Percentiles rank a stretch among this genome's conserved stretches.
phyloP scores from a whole-genome alignment of 2,888 invertebrate species.

The Chesias legatella region DNA sequence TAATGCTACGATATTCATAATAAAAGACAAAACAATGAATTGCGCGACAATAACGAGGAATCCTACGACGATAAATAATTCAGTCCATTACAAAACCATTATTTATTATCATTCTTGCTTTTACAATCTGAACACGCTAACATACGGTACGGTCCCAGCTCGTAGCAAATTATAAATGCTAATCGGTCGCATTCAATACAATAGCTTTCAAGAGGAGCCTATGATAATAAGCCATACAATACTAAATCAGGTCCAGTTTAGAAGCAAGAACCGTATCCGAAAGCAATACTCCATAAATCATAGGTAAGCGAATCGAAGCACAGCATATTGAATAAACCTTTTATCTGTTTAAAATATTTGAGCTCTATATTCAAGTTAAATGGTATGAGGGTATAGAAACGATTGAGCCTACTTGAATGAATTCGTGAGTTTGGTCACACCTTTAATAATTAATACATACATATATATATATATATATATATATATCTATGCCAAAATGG shows the following conservation, averaged over 20 bases:
- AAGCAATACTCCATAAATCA: conserved; percentile 58
- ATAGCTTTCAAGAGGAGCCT: conserved; percentile 36
- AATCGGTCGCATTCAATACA: conserved; percentile 28
- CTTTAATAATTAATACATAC: no score
- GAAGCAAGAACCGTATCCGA: conserved; percentile 48
- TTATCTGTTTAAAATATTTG: conserved; percentile 17
- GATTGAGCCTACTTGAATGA: no score
- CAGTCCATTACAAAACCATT: conserved; percentile 17
- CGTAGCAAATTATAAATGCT: conserved; percentile 27
- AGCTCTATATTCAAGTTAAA: not conserved
- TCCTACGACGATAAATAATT: conserved; percentile 17
- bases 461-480: no score
- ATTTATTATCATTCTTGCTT: conserved; percentile 13
- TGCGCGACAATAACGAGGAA: not conserved
- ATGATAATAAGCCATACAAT: conserved; percentile 48
- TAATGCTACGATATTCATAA: no score
- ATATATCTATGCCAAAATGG: no score
- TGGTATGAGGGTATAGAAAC: no score
- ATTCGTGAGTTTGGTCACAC: no score
- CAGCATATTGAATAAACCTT: conserved; percentile 48
- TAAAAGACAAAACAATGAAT: no score
- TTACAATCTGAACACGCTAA: conserved; percentile 3
- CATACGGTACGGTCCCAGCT: conserved; percentile 5
- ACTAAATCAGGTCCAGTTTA: conserved; percentile 54
- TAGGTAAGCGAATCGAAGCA: conserved; percentile 34